Base-by-base conservation (phyloP, 1,140 invertebrate species). In the Arion vulgaris region DNA sequence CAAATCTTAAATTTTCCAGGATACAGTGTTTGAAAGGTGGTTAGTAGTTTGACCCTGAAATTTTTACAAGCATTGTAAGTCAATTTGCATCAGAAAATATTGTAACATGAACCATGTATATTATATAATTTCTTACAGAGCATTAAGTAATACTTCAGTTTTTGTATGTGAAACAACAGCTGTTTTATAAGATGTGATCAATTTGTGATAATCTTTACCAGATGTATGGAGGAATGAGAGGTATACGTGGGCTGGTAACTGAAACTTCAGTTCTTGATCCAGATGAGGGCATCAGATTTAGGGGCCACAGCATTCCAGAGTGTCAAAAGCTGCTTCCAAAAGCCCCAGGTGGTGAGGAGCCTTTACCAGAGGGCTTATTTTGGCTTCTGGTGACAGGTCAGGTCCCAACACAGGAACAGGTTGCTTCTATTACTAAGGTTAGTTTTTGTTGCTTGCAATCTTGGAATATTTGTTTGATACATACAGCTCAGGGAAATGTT, bases 151-250 rank as follows among this genome's bases (percentile, higher is more conserved):
- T n/a, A n/a, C n/a, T n/a, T n/a, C n/a, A n/a, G n/a, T n/a, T 49
- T 49, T 49, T 19, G 9, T 49, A 49, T 49, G 19, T 49, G 45
- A 49, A 49, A 49, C 23, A 57, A 57, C 2, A 11, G 5, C n/a
- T 5, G 2, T 57, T 9, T 57, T 57, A 1, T 57, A n/a, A n/a
- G n/a, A n/a, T n/a, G n/a, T n/a, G n/a, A n/a, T n/a, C n/a, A n/a
- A n/a, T n/a, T n/a, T n/a, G n/a, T n/a, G n/a, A n/a, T n/a, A n/a
- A n/a, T n/a, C n/a, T n/a, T n/a, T n/a, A 91, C 26, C 88, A 97
- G 96, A 96, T 98, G 94, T 99, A 99, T 93, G 97, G 98, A 89
- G 98, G 98, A 80, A 99, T 99, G 98, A 94, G 98, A 89, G 97
- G 97, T 32, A 98, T 99, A 92, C 97, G 96, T 91, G 97, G 96